phyloP scores from a whole-genome alignment of 2,888 invertebrate genomes.

The Ornithoptera alexandrae region DNA sequence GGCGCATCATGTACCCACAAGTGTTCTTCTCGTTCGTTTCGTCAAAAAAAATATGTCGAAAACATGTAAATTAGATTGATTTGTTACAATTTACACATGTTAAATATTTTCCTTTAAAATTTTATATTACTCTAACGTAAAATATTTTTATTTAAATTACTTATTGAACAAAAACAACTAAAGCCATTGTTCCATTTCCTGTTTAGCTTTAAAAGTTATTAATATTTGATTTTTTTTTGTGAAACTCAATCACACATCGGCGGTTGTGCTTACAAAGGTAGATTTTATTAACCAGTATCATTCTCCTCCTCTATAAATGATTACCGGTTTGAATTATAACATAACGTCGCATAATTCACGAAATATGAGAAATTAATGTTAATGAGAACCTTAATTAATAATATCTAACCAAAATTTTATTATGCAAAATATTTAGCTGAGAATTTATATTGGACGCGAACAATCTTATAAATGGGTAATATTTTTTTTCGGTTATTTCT shows the following conservation, averaged over 20 bases:
- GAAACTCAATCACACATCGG: background rate
- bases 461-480: background rate
- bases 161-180: background rate
- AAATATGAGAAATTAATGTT: constrained; percentile 20
- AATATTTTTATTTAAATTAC: no score
- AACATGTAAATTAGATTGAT: no score
- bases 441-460: background rate
- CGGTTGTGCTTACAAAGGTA: background rate
- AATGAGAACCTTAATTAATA: constrained; percentile 22
- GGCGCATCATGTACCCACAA: no score
- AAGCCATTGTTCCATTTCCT: background rate
- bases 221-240: background rate
- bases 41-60: no score
- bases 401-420: constrained; percentile 7
- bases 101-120: no score
- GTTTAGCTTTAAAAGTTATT: background rate
- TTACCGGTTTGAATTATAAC: constrained; percentile 22
- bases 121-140: no score
- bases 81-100: no score
- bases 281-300: background rate
- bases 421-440: constrained; percentile 1
- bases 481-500: background rate
- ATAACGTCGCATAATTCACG: constrained; percentile 9
- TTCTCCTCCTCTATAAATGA: background rate
- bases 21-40: no score